Percentiles rank a stretch among this genome's conserved stretches.
phyloP scores from a whole-genome alignment of 2,888 invertebrate species.

The Drosophila barbarae region DNA sequence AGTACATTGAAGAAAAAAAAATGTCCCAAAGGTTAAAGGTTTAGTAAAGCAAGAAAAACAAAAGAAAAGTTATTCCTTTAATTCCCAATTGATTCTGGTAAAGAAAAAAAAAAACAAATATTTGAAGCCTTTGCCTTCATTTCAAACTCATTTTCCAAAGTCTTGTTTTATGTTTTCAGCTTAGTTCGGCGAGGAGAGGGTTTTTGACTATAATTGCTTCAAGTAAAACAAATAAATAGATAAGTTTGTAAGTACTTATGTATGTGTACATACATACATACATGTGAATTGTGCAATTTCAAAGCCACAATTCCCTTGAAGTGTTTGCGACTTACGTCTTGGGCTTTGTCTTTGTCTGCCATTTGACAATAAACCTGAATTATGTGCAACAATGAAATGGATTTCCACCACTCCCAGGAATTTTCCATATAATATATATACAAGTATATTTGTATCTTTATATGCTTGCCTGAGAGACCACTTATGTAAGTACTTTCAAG shows the following conservation, averaged over 20 bases:
- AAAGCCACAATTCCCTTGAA: slow-evolving; percentile 18
- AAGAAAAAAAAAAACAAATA: background rate
- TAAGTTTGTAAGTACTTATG: background rate
- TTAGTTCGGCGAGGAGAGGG: background rate
- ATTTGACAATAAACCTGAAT: slow-evolving; percentile 70
- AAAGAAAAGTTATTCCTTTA: background rate
- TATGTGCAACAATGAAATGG: slow-evolving; percentile 36
- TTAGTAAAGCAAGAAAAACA: no score
- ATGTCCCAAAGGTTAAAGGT: no score
- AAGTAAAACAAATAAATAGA: slow-evolving; percentile 7
- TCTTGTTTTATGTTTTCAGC: background rate
- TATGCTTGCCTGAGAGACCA: slow-evolving; percentile 14
- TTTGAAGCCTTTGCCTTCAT: background rate
- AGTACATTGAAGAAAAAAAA: background rate
- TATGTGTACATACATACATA: background rate
- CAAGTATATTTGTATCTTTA: background rate
- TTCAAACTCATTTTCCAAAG: background rate
- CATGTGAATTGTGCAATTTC: slow-evolving; percentile 7
- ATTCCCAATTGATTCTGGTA: background rate
- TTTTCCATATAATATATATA: slow-evolving; percentile 6
- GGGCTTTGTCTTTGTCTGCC: slow-evolving; percentile 23
- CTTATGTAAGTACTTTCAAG: slow-evolving; percentile 29
- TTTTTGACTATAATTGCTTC: slow-evolving; percentile 4
- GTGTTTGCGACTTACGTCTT: slow-evolving; percentile 14
- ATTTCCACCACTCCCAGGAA: slow-evolving; percentile 17